phyloP scores from a whole-genome alignment of 2,888 invertebrate species.

The Orthosia gracilis region DNA sequence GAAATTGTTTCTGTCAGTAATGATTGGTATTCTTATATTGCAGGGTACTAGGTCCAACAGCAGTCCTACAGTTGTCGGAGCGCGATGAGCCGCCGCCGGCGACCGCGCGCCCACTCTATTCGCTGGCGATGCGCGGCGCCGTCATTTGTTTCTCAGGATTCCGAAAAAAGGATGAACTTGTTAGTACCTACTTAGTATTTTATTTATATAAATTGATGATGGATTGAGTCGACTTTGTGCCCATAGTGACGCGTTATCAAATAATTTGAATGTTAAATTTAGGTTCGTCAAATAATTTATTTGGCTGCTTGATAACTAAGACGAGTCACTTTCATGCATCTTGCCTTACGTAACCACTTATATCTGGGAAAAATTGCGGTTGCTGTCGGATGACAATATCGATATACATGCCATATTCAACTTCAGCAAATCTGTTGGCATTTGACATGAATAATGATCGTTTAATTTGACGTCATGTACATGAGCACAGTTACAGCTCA shows the following conservation, averaged over 20 bases:
- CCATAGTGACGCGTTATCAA: neutral
- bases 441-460: constrained; percentile 22
- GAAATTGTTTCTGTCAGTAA: neutral
- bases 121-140: constrained; percentile 96
- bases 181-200: constrained; percentile 84
- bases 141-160: constrained; percentile 98
- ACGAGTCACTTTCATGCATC: neutral
- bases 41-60: constrained; percentile 95
- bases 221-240: neutral
- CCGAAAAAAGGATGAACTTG: constrained; percentile 97
- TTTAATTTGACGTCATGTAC: constrained; percentile 23
- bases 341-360: neutral
- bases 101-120: constrained; percentile 96
- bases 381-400: constrained; percentile 1
- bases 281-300: neutral
- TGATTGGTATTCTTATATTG: constrained; percentile 11
- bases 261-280: neutral
- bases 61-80: constrained; percentile 94
- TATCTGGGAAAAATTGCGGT: neutral
- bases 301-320: neutral
- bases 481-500: constrained; percentile 18
- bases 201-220: neutral
- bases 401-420: constrained; percentile 19
- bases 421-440: constrained; percentile 25
- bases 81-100: constrained; percentile 94